phyloP scores from a whole-genome alignment of 1,140 invertebrate genomes.

The Parasteatoda tepidariorum region DNA sequence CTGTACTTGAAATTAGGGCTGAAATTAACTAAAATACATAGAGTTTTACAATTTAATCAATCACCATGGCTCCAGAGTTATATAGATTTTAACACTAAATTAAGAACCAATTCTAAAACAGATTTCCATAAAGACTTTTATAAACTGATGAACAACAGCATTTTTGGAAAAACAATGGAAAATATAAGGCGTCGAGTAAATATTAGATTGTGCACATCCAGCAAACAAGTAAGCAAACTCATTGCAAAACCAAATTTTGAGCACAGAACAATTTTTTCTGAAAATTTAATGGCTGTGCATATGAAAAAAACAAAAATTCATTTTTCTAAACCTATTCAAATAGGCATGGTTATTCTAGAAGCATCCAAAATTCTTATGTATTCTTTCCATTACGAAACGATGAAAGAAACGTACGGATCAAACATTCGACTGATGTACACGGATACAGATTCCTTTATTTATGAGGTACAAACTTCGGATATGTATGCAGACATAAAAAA shows the following conservation, averaged over 20 bases:
- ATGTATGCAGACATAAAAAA: too few relatives aligned
- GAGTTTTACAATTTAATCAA: background rate
- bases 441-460: too few relatives aligned
- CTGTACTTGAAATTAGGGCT: too few relatives aligned
- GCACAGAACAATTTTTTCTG: background rate
- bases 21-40: background rate
- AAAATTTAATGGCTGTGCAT: background rate
- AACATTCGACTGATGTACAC: too few relatives aligned
- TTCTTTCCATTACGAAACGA: too few relatives aligned
- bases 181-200: background rate
- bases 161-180: slow-evolving; percentile 14
- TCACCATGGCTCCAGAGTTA: background rate
- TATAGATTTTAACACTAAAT: background rate
- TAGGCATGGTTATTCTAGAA: background rate
- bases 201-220: background rate
- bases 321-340: background rate
- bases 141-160: background rate
- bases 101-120: background rate
- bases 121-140: slow-evolving; percentile 22
- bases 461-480: too few relatives aligned
- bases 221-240: background rate
- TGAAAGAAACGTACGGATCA: too few relatives aligned
- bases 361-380: too few relatives aligned
- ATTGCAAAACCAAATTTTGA: background rate
- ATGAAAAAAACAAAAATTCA: slow-evolving; percentile 29